Base-by-base conservation (phyloP, 2,888 invertebrate genomes). In the Lochmaea capreae region DNA sequence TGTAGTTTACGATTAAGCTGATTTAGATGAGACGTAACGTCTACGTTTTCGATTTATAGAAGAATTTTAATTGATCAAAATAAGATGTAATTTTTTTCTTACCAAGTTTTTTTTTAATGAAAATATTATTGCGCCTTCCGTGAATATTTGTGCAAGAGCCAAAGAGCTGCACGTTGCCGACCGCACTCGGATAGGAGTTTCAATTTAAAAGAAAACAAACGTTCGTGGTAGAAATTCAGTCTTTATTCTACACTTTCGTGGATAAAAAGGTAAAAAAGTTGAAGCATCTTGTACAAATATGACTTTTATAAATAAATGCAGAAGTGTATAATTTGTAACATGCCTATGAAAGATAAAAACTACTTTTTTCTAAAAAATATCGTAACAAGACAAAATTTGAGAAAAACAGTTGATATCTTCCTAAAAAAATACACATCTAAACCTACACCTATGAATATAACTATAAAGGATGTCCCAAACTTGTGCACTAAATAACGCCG, bases 201-300 rank as follows among this genome's bases (percentile, higher is more conserved):
- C 2, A 33, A 33, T 39, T 39, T 9, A 39, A 26, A 10, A 63
- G 11, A 43, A 43, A 39, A 18, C 62, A 63, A 2, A 39, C 11
- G 16, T 42, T 43, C 39, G 16, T 18, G 26, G 62, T 63, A 63
- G 62, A 63, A 63, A 63, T 63, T 63, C 62, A 63, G 62, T 63
- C 62, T 63, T 63, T 63, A 63, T 63, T 63, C 62, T 63, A 63
- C 62, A 46, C 9, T 43, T 59, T 39, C 12, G 10, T 63, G n/a
- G 46, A 63, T 63, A 63, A 63, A 61, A 63, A 63, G 33, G 43
- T 63, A 63, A 18, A 63, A 63, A 63, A 63, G 62, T 63, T 16
- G 9, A 33, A 62, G 42, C 8, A 39, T 39, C 33, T 39, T n/a
- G 22, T 63, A 63, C n/a, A 39, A 61, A 61, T 61, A 39, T 16